Base-by-base conservation (phyloP, 2,113 vertebrate species). In the Ameiurus melas region DNA sequence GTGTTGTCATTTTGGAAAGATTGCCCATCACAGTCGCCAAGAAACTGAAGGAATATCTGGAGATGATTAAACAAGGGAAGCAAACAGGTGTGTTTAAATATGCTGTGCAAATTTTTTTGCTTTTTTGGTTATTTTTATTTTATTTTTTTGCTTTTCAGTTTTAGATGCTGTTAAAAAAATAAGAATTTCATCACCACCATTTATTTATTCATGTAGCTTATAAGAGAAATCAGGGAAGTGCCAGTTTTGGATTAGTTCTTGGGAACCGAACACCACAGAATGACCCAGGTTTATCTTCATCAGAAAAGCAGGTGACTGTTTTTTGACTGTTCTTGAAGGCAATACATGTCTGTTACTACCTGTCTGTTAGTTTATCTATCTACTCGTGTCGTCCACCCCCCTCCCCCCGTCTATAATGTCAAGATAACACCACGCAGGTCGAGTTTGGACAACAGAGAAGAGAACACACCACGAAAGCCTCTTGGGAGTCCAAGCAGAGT, bases 171-270 rank as follows among this genome's bases (percentile, higher is more conserved):
- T 27, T 27, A 0, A 19, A 19, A 36, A 39, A 1, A 22, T 7
- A 16, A 20, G 12, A n/a, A n/a, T 27, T n/a, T 75, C 7, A 16
- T 51, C 5, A 78, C 0, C 33, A 60, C 33, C 16, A 2, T 53
- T 62, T 89, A 33, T 84, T 86, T 25, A 78, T 60, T 70, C 2
- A 7, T 89, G 43, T 62, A 97, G 97, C 95, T 94, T 95, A 97
- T 90, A 99, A 99, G 92, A 93, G 96, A 20, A 96, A 96, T 89
- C 97, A 97, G 88, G 98, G 98, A 89, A 98, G 98, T 95, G 96
- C 96, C 87, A 99, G 97, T 94, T 98, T 99, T 93, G 95, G 97
- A 87, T 93, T 95, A 73, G 95, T 99, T 75, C 95, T 99, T 71
- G 96, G 96, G 70, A 99, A 96, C 92, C 96, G 97, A 66, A 89